A percentile compares a stretch with the other conserved stretches of the same genome.
phyloP scores from a whole-genome alignment of 2,797 vertebrate species.

The Muscicapa striata region DNA sequence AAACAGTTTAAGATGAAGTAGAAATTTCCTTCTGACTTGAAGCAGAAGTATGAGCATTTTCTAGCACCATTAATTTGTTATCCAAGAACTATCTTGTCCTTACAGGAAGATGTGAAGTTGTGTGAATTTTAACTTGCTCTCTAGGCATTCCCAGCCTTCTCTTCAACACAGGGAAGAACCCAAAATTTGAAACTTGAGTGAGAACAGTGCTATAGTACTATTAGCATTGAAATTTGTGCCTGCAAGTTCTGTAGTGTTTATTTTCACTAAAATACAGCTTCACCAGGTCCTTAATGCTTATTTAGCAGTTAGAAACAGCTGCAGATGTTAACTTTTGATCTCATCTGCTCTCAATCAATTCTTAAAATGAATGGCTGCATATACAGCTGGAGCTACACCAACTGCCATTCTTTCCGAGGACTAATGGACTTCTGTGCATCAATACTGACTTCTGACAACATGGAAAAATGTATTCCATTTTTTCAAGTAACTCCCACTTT shows the following conservation, averaged over 20 bases:
- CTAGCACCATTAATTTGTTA: not conserved
- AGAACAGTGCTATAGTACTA: not conserved
- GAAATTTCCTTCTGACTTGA: not conserved
- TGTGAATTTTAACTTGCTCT: not conserved
- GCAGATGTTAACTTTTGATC: slow-evolving; percentile 52
- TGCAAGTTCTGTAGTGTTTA: not conserved
- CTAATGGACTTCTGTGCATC: slow-evolving; percentile 15
- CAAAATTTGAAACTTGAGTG: not conserved
- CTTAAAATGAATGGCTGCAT: not conserved
- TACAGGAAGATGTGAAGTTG: not conserved
- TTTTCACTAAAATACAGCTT: not conserved
- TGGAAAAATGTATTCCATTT: not conserved
- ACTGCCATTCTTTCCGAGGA: not conserved
- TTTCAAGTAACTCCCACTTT: not conserved
- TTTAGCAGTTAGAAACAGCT: slow-evolving; percentile 45
- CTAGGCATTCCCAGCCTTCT: not conserved
- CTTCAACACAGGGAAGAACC: not conserved
- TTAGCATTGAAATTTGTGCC: not conserved
- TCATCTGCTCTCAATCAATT: slow-evolving; percentile 57
- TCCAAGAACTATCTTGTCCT: not conserved
- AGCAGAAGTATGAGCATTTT: not conserved
- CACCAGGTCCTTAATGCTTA: not conserved
- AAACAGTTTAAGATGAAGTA: not conserved
- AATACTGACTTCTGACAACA: not conserved
- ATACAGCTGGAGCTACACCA: not conserved